phyloP scores from a whole-genome alignment of 2,888 invertebrate species.

The Pachycephus smyrnensis region DNA sequence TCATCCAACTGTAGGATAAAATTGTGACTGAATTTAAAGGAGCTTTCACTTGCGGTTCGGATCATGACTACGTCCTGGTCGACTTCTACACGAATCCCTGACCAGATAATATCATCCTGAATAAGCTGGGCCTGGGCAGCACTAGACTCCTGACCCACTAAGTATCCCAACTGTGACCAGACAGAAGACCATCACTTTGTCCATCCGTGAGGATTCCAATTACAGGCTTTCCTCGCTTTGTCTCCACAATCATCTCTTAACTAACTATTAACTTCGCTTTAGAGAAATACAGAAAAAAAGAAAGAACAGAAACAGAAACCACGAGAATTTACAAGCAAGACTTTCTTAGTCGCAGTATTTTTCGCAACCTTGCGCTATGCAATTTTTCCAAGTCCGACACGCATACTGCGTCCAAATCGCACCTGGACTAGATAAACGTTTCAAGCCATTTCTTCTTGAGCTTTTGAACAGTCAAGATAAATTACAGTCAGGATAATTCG shows the following conservation, averaged over 20 bases:
- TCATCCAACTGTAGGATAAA: background rate
- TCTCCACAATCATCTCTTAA: constrained; percentile 25
- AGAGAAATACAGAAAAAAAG: background rate
- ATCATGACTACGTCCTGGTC: constrained; percentile 3
- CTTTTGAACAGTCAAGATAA: background rate
- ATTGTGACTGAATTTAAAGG: background rate
- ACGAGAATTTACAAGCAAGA: background rate
- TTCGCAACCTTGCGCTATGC: background rate
- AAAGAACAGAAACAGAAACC: background rate
- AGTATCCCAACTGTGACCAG: constrained; percentile 56
- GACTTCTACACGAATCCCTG: constrained; percentile 13
- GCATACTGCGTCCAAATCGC: background rate
- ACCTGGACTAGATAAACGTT: background rate
- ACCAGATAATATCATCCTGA: constrained; percentile 38
- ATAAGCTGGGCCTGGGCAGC: constrained; percentile 16
- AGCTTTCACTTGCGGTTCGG: constrained; percentile 32
- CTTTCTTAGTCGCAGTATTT: background rate
- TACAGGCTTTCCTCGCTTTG: constrained; percentile 43
- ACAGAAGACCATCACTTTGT: constrained; percentile 28
- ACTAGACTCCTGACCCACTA: constrained; percentile 57
- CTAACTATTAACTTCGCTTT: background rate
- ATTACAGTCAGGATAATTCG: background rate
- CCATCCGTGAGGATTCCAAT: constrained; percentile 31
- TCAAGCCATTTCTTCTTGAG: background rate
- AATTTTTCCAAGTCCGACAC: background rate